Conservation (phyloP, 2,888 invertebrate species). For the Sinodicranocentrus sp. region DNA sequence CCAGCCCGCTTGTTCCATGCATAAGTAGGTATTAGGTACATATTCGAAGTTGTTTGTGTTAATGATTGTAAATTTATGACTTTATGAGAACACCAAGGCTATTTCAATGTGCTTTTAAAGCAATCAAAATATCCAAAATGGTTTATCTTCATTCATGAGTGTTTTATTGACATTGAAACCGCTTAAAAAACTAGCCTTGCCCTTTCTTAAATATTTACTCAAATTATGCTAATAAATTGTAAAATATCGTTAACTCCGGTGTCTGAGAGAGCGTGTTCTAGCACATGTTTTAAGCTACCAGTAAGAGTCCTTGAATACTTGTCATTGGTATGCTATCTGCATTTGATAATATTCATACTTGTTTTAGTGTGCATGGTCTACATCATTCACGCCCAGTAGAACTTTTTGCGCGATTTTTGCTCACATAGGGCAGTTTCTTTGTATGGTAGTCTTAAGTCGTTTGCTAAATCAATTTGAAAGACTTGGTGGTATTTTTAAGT, state of each 20-base stretch:
- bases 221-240: conserved; percentile 53
- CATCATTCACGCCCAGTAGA: no score
- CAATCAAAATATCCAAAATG: background rate
- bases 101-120: background rate
- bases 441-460: no score
- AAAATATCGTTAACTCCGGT: conserved; percentile 49
- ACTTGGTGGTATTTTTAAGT: background rate
- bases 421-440: no score
- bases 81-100: background rate
- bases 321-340: no score
- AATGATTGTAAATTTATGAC: no score
- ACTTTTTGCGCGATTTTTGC: no score
- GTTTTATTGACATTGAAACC: conserved; percentile 43
- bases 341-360: no score
- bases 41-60: no score
- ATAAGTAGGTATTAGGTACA: no score
- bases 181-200: conserved; percentile 34
- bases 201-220: conserved; percentile 60
- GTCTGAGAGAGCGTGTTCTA: conserved; percentile 22
- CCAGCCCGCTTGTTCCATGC: no score
- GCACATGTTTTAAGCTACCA: background rate
- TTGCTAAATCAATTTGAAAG: background rate
- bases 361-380: no score
- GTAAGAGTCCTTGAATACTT: conserved; percentile 7
- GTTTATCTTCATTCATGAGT: conserved; percentile 20